Evolutionary conservation across 35 echinoderm and acorn worm genomes (phyloP).

Genomic region (Chiridota heheva): DNA sequence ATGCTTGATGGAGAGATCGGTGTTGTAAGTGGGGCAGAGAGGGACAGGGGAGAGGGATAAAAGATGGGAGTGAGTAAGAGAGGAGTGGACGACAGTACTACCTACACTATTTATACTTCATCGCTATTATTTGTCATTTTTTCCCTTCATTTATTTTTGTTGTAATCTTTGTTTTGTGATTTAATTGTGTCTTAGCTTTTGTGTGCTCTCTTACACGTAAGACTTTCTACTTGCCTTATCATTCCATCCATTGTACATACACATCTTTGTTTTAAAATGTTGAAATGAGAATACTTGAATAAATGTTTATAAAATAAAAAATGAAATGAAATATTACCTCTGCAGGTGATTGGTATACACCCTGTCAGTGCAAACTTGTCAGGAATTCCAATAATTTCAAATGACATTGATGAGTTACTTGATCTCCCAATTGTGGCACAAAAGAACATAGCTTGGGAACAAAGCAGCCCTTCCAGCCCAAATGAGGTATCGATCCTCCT

Average conservation of each 20-base stretch:
- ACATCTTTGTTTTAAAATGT: not conserved
- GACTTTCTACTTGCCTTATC: not conserved
- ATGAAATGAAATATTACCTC: constrained; percentile 28
- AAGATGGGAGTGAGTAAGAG: too few relatives aligned
- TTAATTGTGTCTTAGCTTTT: not conserved
- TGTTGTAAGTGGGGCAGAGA: too few relatives aligned
- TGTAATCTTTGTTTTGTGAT: not conserved
- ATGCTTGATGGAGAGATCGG: too few relatives aligned
- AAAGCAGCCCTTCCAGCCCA: constrained; percentile 11
- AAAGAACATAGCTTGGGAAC: constrained; percentile 43
- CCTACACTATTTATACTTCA: not conserved
- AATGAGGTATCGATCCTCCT: not conserved
- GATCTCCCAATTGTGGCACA: constrained; percentile 57
- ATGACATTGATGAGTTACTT: constrained; percentile 7
- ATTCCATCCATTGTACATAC: not conserved
- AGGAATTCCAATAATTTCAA: constrained; percentile 13
- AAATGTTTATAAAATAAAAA: not conserved
- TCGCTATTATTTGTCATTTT: not conserved
- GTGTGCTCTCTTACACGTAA: not conserved
- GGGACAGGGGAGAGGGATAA: too few relatives aligned
- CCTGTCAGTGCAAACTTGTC: constrained; percentile 8
- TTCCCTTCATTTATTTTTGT: not conserved
- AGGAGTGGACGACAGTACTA: not conserved
- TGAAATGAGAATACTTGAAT: not conserved
- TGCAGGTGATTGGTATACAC: constrained; percentile 52